Percentiles rank a stretch among this genome's conserved stretches.
These are phyloP conservation scores for Coleophora deauratella DNA, from an alignment of 2,888 invertebrate genomes.

Conservation along the genomic window DNA sequence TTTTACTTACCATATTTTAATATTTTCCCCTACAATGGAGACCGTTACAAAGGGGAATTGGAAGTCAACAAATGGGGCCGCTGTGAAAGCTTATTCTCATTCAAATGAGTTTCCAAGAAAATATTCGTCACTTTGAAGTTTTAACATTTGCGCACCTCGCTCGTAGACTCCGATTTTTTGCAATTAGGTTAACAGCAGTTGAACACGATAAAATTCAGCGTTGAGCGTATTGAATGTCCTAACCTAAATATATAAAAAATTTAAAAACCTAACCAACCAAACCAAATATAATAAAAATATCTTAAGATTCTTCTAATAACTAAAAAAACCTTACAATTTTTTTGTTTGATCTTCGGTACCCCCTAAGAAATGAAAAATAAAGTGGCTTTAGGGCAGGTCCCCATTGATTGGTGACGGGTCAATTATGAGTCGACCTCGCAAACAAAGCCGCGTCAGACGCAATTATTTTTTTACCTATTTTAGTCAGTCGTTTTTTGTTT, in stretches of 20 bases:
- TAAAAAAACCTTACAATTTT: too few relatives aligned
- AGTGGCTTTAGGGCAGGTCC: neutral
- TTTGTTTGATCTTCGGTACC: too few relatives aligned
- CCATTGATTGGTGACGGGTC: constrained; percentile 20
- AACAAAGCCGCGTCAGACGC: constrained; percentile 35
- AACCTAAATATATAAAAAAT: too few relatives aligned
- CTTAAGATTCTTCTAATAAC: too few relatives aligned
- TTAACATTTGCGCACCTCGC: constrained; percentile 30
- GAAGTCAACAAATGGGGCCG: constrained; percentile 56
- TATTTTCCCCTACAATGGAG: constrained; percentile 46
- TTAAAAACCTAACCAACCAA: too few relatives aligned
- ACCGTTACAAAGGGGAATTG: constrained; percentile 52
- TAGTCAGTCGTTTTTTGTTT: constrained; percentile 36
- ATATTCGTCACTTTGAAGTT: constrained; percentile 56
- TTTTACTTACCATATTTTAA: constrained; percentile 60
- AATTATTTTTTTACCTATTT: constrained; percentile 42
- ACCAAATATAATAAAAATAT: too few relatives aligned
- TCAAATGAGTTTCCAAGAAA: constrained; percentile 59
- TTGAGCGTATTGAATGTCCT: too few relatives aligned
- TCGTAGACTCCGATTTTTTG: constrained; percentile 11
- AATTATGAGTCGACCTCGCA: constrained; percentile 16
- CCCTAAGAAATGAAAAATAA: neutral
- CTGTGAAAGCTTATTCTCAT: constrained; percentile 53
- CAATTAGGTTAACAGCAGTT: constrained; percentile 3
- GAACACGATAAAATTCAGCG: too few relatives aligned